These are phyloP conservation scores for Pentalonia nigronervosa DNA, from an alignment of 1,140 invertebrate species.

Conservation along the genomic window DNA sequence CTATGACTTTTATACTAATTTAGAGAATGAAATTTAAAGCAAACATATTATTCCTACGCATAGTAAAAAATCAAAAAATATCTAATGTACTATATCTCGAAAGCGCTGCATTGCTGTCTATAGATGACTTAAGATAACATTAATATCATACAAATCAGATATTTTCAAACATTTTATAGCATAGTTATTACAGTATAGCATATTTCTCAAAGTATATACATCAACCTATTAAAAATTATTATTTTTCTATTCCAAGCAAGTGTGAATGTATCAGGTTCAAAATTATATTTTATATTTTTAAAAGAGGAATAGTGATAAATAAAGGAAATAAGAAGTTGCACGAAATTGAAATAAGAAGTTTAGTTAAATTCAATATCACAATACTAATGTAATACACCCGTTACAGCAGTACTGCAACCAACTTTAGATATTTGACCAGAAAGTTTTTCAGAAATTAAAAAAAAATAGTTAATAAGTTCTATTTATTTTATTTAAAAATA, in stretches of 20 bases:
- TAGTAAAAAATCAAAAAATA: not conserved
- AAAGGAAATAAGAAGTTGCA: no score
- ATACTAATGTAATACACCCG: no score
- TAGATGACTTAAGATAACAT: not conserved
- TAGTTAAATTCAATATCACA: no score
- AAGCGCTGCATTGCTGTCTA: not conserved
- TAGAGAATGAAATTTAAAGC: constrained; percentile 3
- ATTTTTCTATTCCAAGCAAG: not conserved
- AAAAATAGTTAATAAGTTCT: no score
- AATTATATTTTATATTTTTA: not conserved
- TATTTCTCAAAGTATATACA: not conserved
- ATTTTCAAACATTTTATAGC: not conserved
- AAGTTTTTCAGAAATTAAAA: no score
- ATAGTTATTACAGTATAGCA: not conserved
- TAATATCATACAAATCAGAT: not conserved
- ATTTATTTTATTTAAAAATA: no score
- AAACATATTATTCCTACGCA: not conserved
- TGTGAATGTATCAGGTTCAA: not conserved
- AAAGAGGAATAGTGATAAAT: not conserved
- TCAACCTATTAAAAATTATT: not conserved
- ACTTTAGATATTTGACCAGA: no score
- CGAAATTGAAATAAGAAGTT: no score
- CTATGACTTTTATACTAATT: constrained; percentile 1
- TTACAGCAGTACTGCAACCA: no score
- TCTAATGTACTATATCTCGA: not conserved